Percentiles rank a stretch among this genome's conserved stretches.
Evolutionary conservation across 2,113 vertebrate species (phyloP).

Genomic region (Notiomystis cincta): DNA sequence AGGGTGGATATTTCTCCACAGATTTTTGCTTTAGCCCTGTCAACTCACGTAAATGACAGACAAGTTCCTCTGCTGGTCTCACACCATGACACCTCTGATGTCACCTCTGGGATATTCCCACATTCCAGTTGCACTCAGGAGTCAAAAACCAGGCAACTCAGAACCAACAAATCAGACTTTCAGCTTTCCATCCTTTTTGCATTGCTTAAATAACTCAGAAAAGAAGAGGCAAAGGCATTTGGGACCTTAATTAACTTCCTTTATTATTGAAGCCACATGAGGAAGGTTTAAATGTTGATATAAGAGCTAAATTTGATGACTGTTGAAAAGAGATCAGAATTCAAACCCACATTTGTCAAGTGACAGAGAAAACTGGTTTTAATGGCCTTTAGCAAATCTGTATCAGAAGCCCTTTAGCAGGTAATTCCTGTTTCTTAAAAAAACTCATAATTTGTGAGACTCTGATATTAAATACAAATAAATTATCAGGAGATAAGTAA

Average conservation of each 20-base stretch:
- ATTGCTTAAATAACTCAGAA: neutral
- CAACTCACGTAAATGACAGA: fast-evolving
- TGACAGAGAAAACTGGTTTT: neutral
- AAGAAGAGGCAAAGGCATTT: neutral
- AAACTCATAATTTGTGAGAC: neutral
- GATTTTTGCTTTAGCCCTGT: neutral
- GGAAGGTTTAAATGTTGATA: neutral
- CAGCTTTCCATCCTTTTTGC: neutral
- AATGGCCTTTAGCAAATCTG: neutral
- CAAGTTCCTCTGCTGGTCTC: neutral
- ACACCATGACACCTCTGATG: neutral
- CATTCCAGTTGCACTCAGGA: neutral
- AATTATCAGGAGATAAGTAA: neutral
- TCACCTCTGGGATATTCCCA: neutral
- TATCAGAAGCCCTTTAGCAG: neutral
- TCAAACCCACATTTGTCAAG: neutral
- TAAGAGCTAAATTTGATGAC: neutral
- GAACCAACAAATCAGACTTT: neutral
- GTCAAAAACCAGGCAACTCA: neutral
- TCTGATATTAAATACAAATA: neutral
- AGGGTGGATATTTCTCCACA: neutral
- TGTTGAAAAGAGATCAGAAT: neutral
- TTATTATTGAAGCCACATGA: neutral
- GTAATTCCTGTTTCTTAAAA: neutral
- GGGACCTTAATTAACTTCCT: neutral